Base-by-base conservation (phyloP, 23 tunicate genomes). In the Trididemnum miniatum region DNA sequence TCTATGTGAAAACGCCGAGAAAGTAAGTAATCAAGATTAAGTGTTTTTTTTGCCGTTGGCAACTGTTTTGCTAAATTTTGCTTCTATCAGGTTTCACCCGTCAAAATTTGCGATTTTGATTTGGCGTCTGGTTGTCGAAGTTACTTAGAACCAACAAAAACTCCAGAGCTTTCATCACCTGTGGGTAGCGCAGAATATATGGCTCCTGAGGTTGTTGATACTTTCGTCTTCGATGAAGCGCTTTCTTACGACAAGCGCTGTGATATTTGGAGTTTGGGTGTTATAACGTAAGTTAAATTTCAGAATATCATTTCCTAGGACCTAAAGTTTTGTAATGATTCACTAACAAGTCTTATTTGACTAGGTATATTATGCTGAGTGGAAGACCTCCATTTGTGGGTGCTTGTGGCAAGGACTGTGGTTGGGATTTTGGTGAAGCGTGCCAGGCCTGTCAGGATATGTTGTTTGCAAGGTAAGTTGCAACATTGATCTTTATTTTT, bases 131-230 rank as follows among this genome's bases (percentile, higher is more conserved):
- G 96, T 35, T 91, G 89, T 52, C 97, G 89, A 20, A 59, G 60
- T 29, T 50, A 74, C 35, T 29, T 90, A 87, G 96, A 96, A 23
- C 87, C 94, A 7, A 81, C 80, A 30, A 76, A 83, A 49, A 89
- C 98, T 24, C 98, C 95, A 1, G 98, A 94, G 57, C 85, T 94
- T 36, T 87, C 94, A 1, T 96, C 99, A 0, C 99, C 99, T 0
- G 99, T 96, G 31, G 99, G 99, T 3, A 91, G 97, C 35, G 99
- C 99, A 35, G 99, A 96, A 79, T 96, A 91, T 77, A 96, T 96
- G 99, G 99, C 99, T 0, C 99, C 99, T 15, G 99, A 96, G 35
- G 99, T 96, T 40, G 99, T 96, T 31, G 97, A 93, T 44, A 92
- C 99, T 2, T 96, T 96, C 59, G 91, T 94, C 24, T 89, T 71